Evolutionary conservation across 1,140 invertebrate species (phyloP), one percentile per base, ranked within the genome.

Genomic region (Plectrocnemia conspersa): DNA sequence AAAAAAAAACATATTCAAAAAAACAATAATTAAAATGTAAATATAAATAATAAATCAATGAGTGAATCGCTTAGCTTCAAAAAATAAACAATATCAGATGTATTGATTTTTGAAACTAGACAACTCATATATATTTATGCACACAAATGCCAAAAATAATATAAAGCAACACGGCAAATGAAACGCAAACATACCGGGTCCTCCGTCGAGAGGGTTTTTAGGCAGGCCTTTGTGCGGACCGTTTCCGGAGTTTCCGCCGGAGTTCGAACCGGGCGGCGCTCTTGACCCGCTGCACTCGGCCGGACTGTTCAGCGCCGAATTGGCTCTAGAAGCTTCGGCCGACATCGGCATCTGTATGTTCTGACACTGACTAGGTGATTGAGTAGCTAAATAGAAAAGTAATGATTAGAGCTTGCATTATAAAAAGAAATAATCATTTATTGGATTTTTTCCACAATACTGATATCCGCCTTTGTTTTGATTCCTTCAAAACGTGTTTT

Each of bases 271-370:
- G n/a, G 71, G 64, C 18, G 50, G 50, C 21, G 44, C 19, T 52
- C 49, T 41, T 1, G 49, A 13, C 7, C 18, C 44, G 10, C 54
- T 47, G 25, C 50, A 55, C 22, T 50, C 52, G 11, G 73, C 73
- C 19, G 73, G 73, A 47, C 68, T 71, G 59, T 67, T 71, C 21
- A 76, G 69, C 1, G 70, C 72, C 2, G 72, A 74, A 53, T 68
- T 66, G 3, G 73, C 72, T 10, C 73, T 66, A 3, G 70, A 71
- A 1, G 69, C 69, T 53, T 76, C 73, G 15, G 72, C 72, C 15
- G 73, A 74, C 70, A 73, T 72, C 45, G 73, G 70, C 67, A 75
- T 69, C 49, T 69, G 66, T 7, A 71, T 68, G 41, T 56, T 59
- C 10, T 56, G 56, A n/a, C 69, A 68, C 56, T 75, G 73, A 4